These are phyloP conservation scores for Bactericera cockerelli DNA, from an alignment of 1,140 invertebrate genomes.

Conservation along the genomic window DNA sequence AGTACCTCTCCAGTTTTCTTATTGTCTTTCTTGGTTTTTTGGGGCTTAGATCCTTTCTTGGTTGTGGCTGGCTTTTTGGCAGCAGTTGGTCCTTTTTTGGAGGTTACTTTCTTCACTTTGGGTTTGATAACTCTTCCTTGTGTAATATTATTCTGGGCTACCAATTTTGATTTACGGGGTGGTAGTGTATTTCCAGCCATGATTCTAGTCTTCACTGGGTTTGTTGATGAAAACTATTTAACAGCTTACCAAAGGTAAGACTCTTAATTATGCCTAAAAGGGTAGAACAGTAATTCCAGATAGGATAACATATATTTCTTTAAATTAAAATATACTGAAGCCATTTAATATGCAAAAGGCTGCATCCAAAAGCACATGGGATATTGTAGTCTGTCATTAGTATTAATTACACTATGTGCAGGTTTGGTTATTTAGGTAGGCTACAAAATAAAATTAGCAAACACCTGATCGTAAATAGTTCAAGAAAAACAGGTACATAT, in stretches of 20 bases:
- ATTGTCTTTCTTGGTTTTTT: not conserved
- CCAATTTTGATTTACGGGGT: not conserved
- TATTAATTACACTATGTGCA: too few relatives aligned
- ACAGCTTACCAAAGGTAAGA: not conserved
- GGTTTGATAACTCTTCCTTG: not conserved
- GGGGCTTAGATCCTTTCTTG: constrained; percentile 1
- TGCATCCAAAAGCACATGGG: too few relatives aligned
- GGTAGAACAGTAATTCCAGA: not conserved
- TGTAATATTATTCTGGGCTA: not conserved
- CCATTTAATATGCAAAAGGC: too few relatives aligned
- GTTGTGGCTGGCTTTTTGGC: not conserved
- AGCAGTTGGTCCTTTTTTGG: not conserved
- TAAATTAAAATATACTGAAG: too few relatives aligned
- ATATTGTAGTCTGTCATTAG: too few relatives aligned
- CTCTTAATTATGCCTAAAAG: too few relatives aligned
- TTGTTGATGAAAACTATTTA: not conserved
- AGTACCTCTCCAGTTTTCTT: not conserved
- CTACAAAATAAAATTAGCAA: too few relatives aligned
- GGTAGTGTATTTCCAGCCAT: not conserved
- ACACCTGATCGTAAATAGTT: too few relatives aligned
- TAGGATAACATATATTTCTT: too few relatives aligned
- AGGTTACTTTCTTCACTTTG: not conserved
- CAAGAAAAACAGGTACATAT: too few relatives aligned
- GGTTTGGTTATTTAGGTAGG: too few relatives aligned
- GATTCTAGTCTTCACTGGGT: not conserved